Evolutionary conservation across 2,888 invertebrate species (phyloP).

Genomic region (Pandemis cinnamomeana): DNA sequence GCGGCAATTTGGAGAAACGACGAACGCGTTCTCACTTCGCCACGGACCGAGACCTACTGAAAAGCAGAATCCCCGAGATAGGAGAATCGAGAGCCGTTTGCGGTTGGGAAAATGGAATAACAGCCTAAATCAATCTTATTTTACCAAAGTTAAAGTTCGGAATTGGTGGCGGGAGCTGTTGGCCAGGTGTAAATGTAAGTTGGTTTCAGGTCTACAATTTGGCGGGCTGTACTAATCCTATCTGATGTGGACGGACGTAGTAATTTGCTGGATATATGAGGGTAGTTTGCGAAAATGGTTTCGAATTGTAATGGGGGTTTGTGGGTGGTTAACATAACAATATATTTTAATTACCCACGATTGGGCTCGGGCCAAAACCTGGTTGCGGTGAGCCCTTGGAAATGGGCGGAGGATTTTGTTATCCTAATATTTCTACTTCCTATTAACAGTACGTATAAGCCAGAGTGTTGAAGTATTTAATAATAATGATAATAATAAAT

Average conservation of each 20-base stretch:
- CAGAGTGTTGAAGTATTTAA: too few relatives aligned
- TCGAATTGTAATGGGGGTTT: conserved; percentile 29
- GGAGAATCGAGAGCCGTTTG: conserved; percentile 31
- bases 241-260: conserved; percentile 47
- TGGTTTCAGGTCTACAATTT: conserved; percentile 29
- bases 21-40: conserved; percentile 40
- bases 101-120: conserved; percentile 16
- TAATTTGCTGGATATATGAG: conserved; percentile 53
- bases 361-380: conserved; percentile 10
- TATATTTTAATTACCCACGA: conserved; percentile 27
- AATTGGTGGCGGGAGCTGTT: conserved; percentile 14
- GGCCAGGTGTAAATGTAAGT: not conserved
- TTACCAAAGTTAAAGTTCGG: conserved; percentile 30
- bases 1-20: conserved; percentile 38
- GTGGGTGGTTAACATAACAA: conserved; percentile 33
- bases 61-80: conserved; percentile 44
- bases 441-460: too few relatives aligned
- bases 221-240: conserved; percentile 38
- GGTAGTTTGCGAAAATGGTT: conserved; percentile 39
- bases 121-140: not conserved
- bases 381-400: not conserved
- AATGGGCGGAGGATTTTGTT: conserved; percentile 8
- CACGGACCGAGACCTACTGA: conserved; percentile 47
- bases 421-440: not conserved
- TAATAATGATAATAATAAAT: too few relatives aligned